Conservation (phyloP, 2,888 invertebrate genomes). For the Callinectes sapidus region DNA sequence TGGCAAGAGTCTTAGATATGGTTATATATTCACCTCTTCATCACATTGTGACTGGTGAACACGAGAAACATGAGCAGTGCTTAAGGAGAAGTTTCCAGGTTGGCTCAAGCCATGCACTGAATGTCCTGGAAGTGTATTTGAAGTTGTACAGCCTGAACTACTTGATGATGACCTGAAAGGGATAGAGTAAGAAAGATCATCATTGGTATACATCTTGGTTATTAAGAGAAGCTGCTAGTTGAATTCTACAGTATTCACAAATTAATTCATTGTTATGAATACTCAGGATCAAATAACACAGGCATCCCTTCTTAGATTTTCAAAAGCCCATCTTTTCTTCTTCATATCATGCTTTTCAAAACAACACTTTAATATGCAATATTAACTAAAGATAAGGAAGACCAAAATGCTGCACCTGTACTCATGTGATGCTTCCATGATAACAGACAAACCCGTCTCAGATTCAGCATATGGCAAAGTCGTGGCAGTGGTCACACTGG, state of each 20-base stretch:
- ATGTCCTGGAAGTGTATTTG: slow-evolving; percentile 48
- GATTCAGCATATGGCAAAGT: neutral
- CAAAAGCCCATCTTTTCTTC: neutral
- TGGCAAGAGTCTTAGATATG: neutral
- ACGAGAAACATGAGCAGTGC: slow-evolving; percentile 45
- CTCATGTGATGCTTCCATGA: slow-evolving; percentile 73
- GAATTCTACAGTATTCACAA: neutral
- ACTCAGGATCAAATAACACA: neutral
- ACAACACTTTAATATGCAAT: neutral
- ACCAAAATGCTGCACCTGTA: slow-evolving; percentile 42
- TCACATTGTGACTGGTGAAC: slow-evolving; percentile 47
- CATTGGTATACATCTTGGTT: neutral
- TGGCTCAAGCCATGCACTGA: slow-evolving; percentile 39
- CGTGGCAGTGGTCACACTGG: neutral
- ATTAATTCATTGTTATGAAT: neutral
- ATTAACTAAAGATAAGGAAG: slow-evolving; percentile 2
- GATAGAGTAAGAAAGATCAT: neutral
- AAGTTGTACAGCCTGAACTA: slow-evolving; percentile 54
- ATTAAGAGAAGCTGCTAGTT: neutral
- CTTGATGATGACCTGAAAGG: slow-evolving; percentile 59
- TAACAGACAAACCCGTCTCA: slow-evolving; percentile 61
- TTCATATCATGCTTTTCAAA: neutral
- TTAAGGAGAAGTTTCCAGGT: slow-evolving; percentile 38
- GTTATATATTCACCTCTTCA: slow-evolving; percentile 29
- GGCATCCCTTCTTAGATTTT: neutral